A percentile compares a stretch with the other conserved stretches of the same genome.
Conservation (phyloP, 2,888 invertebrate genomes). For the Drosophila eohydei region DNA sequence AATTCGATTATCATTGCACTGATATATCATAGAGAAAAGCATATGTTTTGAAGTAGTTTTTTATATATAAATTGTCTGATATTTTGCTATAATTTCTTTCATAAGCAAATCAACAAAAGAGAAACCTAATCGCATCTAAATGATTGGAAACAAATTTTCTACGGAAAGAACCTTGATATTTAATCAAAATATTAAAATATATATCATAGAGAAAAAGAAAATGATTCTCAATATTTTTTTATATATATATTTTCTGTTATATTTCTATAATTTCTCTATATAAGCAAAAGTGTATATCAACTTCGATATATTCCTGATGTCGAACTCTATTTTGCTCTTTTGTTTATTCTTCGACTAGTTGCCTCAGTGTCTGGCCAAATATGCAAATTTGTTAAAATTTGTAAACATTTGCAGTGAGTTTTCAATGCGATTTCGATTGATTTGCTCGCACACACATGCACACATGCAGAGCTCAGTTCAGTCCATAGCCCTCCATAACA, state of each 20-base stretch:
- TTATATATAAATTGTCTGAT: neutral
- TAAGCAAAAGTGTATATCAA: neutral
- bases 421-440: conserved; percentile 39
- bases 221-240: too few species aligned
- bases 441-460: conserved; percentile 24
- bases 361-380: conserved; percentile 49
- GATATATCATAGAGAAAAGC: too few species aligned
- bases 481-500: conserved; percentile 35
- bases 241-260: neutral
- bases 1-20: too few species aligned
- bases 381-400: conserved; percentile 62
- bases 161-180: too few species aligned
- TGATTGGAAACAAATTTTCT: too few species aligned
- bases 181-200: too few species aligned
- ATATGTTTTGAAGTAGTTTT: neutral
- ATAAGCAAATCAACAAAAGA: neutral
- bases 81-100: neutral
- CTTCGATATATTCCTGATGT: neutral
- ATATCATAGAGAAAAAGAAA: too few species aligned
- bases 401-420: conserved; percentile 50
- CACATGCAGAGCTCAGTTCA: conserved; percentile 14
- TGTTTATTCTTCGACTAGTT: conserved; percentile 28
- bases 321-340: conserved; percentile 6
- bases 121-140: too few species aligned
- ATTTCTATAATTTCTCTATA: neutral